These are phyloP conservation scores for Isurus oxyrinchus DNA, from an alignment of 2,113 vertebrate species.

Conservation along the genomic window DNA sequence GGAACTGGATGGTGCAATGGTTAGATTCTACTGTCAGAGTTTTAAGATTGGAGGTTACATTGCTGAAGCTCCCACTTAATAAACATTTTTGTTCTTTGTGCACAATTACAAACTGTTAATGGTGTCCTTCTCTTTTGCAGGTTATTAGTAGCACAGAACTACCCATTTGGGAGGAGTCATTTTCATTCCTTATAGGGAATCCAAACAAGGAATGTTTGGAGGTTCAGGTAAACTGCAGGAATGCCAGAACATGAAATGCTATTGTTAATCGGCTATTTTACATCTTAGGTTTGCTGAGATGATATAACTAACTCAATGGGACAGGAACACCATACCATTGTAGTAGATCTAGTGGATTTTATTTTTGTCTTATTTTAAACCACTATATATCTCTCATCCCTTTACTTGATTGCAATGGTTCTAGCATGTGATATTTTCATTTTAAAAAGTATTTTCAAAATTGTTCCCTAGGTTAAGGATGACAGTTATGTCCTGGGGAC, in stretches of 20 bases:
- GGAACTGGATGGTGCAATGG: background rate
- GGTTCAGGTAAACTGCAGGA: constrained; percentile 62
- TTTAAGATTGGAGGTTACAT: background rate
- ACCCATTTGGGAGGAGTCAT: constrained; percentile 77
- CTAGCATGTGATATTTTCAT: background rate
- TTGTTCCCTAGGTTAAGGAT: constrained; percentile 49
- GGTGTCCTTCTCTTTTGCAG: constrained; percentile 47
- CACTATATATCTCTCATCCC: background rate
- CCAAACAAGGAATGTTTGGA: constrained; percentile 68
- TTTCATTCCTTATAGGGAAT: constrained; percentile 71
- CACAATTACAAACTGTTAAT: background rate
- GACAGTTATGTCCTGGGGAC: constrained; percentile 59
- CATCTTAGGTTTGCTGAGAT: too few species aligned
- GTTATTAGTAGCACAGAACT: constrained; percentile 58
- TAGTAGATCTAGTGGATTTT: background rate
- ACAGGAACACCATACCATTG: background rate
- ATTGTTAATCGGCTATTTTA: background rate
- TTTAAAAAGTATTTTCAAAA: background rate
- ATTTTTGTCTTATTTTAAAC: background rate
- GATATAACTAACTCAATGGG: background rate
- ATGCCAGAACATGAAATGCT: background rate
- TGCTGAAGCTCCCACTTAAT: background rate
- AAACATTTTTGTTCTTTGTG: background rate
- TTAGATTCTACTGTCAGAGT: background rate
- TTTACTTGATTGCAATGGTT: background rate